phyloP scores from a whole-genome alignment of 2,888 invertebrate genomes.

The Congeria kusceri region DNA sequence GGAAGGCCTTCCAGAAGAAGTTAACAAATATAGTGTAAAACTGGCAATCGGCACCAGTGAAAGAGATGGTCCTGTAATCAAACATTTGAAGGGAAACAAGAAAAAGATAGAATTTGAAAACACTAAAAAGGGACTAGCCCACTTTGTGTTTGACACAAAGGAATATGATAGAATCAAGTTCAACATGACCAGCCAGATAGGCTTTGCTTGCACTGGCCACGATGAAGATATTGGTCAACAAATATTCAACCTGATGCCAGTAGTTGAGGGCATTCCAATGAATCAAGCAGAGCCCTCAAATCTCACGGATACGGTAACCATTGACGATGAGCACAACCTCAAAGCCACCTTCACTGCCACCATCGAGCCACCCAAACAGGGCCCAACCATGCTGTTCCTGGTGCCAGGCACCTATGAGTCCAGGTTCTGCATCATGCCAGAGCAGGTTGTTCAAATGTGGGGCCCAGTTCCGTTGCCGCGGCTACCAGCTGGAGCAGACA shows the following conservation, averaged over 20 bases:
- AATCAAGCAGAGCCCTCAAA: conserved; percentile 46
- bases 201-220: conserved; percentile 83
- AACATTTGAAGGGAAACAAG: conserved; percentile 66
- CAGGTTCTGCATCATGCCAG: conserved; percentile 83
- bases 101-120: conserved; percentile 69
- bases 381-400: conserved; percentile 73
- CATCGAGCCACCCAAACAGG: conserved; percentile 74
- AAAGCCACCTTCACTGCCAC: conserved; percentile 72
- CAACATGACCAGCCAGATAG: conserved; percentile 78
- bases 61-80: conserved; percentile 67
- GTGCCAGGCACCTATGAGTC: conserved; percentile 78
- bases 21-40: conserved; percentile 77
- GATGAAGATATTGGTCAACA: conserved; percentile 66
- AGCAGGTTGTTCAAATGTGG: conserved; percentile 83
- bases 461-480: conserved; percentile 82
- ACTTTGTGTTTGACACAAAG: conserved; percentile 84
- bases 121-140: conserved; percentile 79
- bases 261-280: conserved; percentile 63
- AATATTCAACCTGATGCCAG: conserved; percentile 65
- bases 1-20: conserved; percentile 70
- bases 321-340: conserved; percentile 68
- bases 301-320: conserved; percentile 58
- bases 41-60: conserved; percentile 62
- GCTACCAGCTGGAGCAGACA: conserved; percentile 80
- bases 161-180: conserved; percentile 81